These are phyloP conservation scores for Rhagonycha lutea DNA, from an alignment of 2,888 invertebrate species.

Conservation along the genomic window DNA sequence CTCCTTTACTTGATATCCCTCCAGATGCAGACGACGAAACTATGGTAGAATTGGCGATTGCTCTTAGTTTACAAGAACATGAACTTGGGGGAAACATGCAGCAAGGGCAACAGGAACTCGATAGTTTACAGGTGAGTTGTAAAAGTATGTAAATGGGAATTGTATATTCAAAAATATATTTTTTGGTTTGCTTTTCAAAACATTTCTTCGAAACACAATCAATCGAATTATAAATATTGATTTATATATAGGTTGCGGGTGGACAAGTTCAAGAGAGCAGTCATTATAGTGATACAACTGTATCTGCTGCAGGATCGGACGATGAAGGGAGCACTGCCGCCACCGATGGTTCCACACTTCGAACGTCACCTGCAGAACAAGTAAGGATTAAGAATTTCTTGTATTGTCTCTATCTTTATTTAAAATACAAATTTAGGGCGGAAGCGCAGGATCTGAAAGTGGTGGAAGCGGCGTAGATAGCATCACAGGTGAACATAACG, in stretches of 20 bases:
- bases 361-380: conserved; percentile 82
- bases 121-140: conserved; percentile 56
- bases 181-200: no score
- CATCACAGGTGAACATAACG: conserved; percentile 81
- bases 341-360: conserved; percentile 89
- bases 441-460: conserved; percentile 77
- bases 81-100: conserved; percentile 62
- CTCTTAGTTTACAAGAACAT: conserved; percentile 87
- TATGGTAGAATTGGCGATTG: conserved; percentile 95
- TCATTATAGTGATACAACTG: conserved; percentile 79
- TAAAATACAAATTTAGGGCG: conserved; percentile 41
- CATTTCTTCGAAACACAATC: no score
- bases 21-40: conserved; percentile 97
- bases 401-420: background rate
- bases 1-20: conserved; percentile 83
- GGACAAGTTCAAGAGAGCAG: conserved; percentile 58
- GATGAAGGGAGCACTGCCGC: conserved; percentile 95
- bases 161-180: no score
- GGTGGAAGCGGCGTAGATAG: conserved; percentile 92
- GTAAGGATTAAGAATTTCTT: conserved; percentile 43
- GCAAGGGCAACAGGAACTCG: conserved; percentile 57
- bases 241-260: conserved; percentile 27
- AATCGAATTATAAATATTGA: background rate
- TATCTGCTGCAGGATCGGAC: conserved; percentile 88
- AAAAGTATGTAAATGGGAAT: background rate